A percentile compares a stretch with the other conserved stretches of the same genome.
These are phyloP conservation scores for Paedocypris sp. DNA, from an alignment of 2,113 vertebrate genomes.

Conservation along the genomic window DNA sequence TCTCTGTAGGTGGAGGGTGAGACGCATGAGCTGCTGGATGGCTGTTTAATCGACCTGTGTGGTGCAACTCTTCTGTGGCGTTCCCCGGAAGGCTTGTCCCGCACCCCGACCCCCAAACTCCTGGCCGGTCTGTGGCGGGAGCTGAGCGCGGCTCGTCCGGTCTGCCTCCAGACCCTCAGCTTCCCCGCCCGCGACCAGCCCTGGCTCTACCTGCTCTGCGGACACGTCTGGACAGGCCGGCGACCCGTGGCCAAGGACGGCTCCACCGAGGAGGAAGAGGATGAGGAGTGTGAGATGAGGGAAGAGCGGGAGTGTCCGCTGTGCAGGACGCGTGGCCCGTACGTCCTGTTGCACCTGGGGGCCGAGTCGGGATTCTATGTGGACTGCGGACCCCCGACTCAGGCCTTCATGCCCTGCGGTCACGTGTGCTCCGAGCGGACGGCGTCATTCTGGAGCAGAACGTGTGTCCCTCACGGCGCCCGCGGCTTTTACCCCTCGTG, in stretches of 20 bases:
- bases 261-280: constrained; percentile 2
- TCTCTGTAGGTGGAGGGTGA: constrained; percentile 74
- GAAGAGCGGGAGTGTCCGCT: constrained; percentile 87
- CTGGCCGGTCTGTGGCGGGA: constrained; percentile 84
- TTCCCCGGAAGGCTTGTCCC: constrained; percentile 77
- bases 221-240: constrained; percentile 83
- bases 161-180: constrained; percentile 85
- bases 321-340: constrained; percentile 80
- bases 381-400: constrained; percentile 81
- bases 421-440: constrained; percentile 93
- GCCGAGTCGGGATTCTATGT: constrained; percentile 83
- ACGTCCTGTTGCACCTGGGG: constrained; percentile 87
- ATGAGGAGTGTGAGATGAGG: constrained; percentile 61
- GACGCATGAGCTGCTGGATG: constrained; percentile 82
- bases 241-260: neutral
- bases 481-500: constrained; percentile 85
- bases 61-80: constrained; percentile 90
- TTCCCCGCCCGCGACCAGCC: constrained; percentile 91
- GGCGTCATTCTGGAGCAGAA: constrained; percentile 80
- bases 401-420: constrained; percentile 82
- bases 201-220: constrained; percentile 88
- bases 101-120: constrained; percentile 79
- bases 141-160: constrained; percentile 85
- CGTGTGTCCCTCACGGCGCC: constrained; percentile 79
- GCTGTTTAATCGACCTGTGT: constrained; percentile 87